Evolutionary conservation across 2,888 invertebrate genomes (phyloP), one percentile per base, ranked within the genome.

Genomic region (Lochmaea crataegi): DNA sequence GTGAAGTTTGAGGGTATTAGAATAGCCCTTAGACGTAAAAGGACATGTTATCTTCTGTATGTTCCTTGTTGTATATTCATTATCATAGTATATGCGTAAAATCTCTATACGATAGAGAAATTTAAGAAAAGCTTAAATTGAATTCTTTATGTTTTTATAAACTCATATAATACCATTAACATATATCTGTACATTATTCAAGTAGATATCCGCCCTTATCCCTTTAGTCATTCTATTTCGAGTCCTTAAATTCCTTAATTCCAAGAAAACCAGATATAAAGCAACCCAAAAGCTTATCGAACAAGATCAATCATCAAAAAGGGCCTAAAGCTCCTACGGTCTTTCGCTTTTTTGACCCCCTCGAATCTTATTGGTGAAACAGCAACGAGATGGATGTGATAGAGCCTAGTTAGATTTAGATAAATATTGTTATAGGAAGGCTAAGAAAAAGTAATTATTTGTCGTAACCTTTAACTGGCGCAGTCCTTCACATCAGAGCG

Each of bases 241-340:
- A 7, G 56, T 56, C 56, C 18, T 56, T 3, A 53, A 53, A 53
- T 56, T 18, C 18, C 56, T 56, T 56, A n/a, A 56, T 56, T 56
- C 16, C 9, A 18, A 18, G 56, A 56, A 56, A 56, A 5, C 56
- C 56, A 18, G 56, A 56, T 56, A 56, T 56, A 56, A 56, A 56
- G 56, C 18, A 56, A 11, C 56, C 56, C 56, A 22, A 56, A 56
- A 56, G 56, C 22, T 56, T 56, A 56, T 56, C 56, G 56, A 56
- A 56, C 56, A 56, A 18, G 22, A 56, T 56, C 9, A 56, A 56
- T 56, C 22, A 22, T 56, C 56, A 56, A 56, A 56, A 56, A 22
- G 22, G 56, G 22, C 56, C 22, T 18, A 18, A 56, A 22, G 6
- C n/a, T n/a, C n/a, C n/a, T n/a, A n/a, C 22, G 56, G 18, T 16